These are phyloP conservation scores for Ectemnius lituratus DNA, from an alignment of 2,888 invertebrate species.

Conservation along the genomic window DNA sequence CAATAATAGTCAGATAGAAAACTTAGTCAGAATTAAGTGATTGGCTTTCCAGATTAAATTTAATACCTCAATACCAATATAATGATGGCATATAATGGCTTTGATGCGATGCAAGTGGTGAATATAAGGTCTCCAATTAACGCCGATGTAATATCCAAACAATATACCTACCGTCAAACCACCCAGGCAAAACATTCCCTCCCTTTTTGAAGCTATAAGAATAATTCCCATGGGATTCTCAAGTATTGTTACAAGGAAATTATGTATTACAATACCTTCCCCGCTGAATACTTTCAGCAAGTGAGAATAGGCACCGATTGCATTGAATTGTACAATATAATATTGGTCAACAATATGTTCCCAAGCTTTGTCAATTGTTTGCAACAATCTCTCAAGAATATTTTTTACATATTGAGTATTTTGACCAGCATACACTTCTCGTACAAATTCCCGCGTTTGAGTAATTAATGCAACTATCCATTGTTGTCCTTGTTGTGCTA, in stretches of 20 bases:
- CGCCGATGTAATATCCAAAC: slow-evolving; percentile 76
- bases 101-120: slow-evolving; percentile 77
- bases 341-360: slow-evolving; percentile 64
- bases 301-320: slow-evolving; percentile 62
- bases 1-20: too few relatives aligned
- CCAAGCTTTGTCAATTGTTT: slow-evolving; percentile 60
- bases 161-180: slow-evolving; percentile 77
- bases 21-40: too few relatives aligned
- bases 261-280: slow-evolving; percentile 58
- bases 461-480: slow-evolving; percentile 59
- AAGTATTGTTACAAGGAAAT: too few relatives aligned
- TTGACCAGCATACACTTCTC: slow-evolving; percentile 60
- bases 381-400: slow-evolving; percentile 53
- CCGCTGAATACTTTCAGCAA: slow-evolving; percentile 54
- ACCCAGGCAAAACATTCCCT: slow-evolving; percentile 76
- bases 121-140: slow-evolving; percentile 69
- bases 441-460: slow-evolving; percentile 58
- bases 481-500: slow-evolving; percentile 69
- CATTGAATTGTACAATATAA: slow-evolving; percentile 62
- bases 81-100: slow-evolving; percentile 78
- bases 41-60: background rate
- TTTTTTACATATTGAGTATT: slow-evolving; percentile 63
- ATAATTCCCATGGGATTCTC: background rate
- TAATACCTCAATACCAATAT: slow-evolving; percentile 78
- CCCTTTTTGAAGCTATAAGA: slow-evolving; percentile 77